Evolutionary conservation across 2,797 vertebrate genomes (phyloP).

Genomic region (Propithecus deckenii): DNA sequence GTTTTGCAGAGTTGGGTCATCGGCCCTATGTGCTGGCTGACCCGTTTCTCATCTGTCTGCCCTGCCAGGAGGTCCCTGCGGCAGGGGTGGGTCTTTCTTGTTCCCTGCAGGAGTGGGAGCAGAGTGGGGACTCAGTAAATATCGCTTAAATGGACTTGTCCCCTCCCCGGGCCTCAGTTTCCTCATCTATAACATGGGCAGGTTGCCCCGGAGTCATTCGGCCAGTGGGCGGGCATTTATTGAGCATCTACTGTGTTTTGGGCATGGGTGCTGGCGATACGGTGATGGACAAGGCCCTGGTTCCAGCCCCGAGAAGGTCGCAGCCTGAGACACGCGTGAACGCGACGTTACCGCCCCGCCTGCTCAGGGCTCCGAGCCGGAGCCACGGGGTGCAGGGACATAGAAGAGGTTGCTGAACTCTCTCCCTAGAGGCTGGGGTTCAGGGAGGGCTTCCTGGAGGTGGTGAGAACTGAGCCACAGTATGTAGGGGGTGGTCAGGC

Average conservation of each 20-base stretch:
- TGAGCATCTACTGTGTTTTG: background rate
- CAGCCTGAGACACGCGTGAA: background rate
- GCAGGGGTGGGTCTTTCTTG: background rate
- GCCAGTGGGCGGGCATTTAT: background rate
- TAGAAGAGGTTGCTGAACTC: background rate
- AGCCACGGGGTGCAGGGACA: accelerated
- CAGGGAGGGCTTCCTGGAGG: background rate
- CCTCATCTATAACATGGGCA: background rate
- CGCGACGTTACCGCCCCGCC: accelerated
- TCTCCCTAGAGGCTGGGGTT: background rate
- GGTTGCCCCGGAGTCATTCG: background rate
- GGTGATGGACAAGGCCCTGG: background rate
- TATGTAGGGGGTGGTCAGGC: background rate
- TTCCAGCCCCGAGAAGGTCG: background rate
- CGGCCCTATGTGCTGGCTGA: background rate
- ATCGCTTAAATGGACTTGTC: background rate
- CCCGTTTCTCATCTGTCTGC: no score
- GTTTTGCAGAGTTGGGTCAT: no score
- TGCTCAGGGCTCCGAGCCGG: background rate
- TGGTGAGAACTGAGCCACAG: background rate
- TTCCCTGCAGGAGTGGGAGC: background rate
- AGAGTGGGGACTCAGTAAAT: background rate
- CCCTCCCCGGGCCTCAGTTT: background rate
- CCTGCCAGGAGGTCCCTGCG: background rate
- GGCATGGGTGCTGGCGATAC: background rate